Conservation (phyloP, 1,140 invertebrate species). For the Portunus trituberculatus region DNA sequence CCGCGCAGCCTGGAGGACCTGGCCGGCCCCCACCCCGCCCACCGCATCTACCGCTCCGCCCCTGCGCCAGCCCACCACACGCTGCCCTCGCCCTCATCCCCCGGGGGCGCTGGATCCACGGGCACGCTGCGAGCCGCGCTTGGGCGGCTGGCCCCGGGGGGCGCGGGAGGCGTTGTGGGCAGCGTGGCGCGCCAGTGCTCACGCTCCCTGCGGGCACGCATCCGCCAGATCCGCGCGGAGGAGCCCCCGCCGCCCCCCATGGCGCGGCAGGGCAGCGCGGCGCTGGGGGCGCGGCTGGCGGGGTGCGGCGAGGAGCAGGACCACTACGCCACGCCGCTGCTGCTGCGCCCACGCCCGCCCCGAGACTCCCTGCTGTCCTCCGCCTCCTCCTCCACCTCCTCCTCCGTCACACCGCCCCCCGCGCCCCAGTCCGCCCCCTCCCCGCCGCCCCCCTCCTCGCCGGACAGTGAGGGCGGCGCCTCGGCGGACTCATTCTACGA, state of each 20-base stretch:
- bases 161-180: slow-evolving; percentile 75
- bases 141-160: background rate
- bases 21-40: background rate
- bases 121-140: background rate
- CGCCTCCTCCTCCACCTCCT: slow-evolving; percentile 81
- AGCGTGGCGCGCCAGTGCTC: slow-evolving; percentile 80
- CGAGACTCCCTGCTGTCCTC: slow-evolving; percentile 83
- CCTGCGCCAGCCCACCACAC: background rate
- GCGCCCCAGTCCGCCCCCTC: background rate
- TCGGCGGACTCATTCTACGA: slow-evolving; percentile 87
- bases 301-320: background rate
- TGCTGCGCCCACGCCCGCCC: slow-evolving; percentile 76
- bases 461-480: slow-evolving; percentile 78
- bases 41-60: background rate
- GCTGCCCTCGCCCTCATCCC: too few species aligned
- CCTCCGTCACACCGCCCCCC: slow-evolving; percentile 80
- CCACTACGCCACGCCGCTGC: too few species aligned
- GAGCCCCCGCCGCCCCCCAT: slow-evolving; percentile 63
- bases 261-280: slow-evolving; percentile 84
- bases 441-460: background rate
- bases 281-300: slow-evolving; percentile 91
- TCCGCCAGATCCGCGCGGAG: slow-evolving; percentile 77
- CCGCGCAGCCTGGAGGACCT: background rate
- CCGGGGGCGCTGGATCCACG: background rate
- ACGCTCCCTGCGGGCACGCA: slow-evolving; percentile 80